phyloP scores from a whole-genome alignment of 1,140 invertebrate genomes.

The Idris sp. region DNA sequence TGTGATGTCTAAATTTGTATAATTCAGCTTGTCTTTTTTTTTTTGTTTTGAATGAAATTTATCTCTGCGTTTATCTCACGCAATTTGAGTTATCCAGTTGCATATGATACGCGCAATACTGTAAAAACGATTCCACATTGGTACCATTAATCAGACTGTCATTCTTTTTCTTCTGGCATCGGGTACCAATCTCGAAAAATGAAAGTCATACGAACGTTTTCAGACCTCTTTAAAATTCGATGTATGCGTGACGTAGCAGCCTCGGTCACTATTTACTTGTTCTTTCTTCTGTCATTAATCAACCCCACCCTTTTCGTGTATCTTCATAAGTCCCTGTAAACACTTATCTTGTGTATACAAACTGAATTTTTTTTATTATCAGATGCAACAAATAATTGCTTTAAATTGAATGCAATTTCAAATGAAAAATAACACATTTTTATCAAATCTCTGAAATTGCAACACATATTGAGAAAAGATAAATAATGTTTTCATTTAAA shows the following conservation, averaged over 20 bases:
- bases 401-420: slow-evolving; percentile 42
- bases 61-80: slow-evolving; percentile 46
- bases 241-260: slow-evolving; percentile 59
- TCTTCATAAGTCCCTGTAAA: slow-evolving; percentile 57
- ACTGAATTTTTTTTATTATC: slow-evolving; percentile 16
- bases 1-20: too few species aligned
- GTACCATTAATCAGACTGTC: slow-evolving; percentile 54
- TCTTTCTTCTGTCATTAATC: slow-evolving; percentile 61
- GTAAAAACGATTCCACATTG: slow-evolving; percentile 44
- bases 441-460: slow-evolving; percentile 15
- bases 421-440: slow-evolving; percentile 25
- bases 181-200: slow-evolving; percentile 59
- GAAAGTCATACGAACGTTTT: slow-evolving; percentile 63
- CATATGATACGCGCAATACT: slow-evolving; percentile 34
- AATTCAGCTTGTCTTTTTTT: too few species aligned
- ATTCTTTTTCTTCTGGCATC: slow-evolving; percentile 55
- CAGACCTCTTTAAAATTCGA: slow-evolving; percentile 53
- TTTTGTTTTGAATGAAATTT: slow-evolving; percentile 32
- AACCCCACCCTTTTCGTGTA: slow-evolving; percentile 63
- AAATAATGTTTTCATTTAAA: slow-evolving; percentile 1
- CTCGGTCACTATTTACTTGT: slow-evolving; percentile 61
- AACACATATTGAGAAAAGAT: slow-evolving; percentile 8
- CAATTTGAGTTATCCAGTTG: slow-evolving; percentile 42
- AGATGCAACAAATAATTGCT: slow-evolving; percentile 30
- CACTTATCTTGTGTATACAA: slow-evolving; percentile 44